Conservation (phyloP, 1,140 invertebrate species). For the Drosophila sechellia region DNA sequence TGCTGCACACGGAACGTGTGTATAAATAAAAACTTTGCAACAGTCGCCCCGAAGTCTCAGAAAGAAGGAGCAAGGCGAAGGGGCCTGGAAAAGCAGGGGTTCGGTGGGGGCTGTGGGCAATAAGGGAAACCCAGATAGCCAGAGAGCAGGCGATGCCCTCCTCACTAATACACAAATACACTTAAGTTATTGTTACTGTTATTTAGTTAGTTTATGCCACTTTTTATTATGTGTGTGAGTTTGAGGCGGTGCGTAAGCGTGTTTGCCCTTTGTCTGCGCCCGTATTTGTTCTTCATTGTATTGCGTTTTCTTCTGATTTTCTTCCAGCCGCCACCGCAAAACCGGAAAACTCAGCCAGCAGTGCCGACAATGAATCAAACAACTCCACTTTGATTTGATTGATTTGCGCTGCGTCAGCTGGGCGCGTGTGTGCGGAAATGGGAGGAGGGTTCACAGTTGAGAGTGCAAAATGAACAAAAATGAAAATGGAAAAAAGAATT, state of each 20-base stretch:
- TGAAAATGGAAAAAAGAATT: slow-evolving; percentile 9
- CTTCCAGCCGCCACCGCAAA: slow-evolving; percentile 35
- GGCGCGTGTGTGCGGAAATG: slow-evolving; percentile 53
- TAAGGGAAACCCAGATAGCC: slow-evolving; percentile 20
- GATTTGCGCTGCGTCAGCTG: slow-evolving; percentile 80
- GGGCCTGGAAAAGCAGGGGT: slow-evolving; percentile 1
- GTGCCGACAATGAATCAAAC: slow-evolving; percentile 53
- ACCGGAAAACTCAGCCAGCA: slow-evolving; percentile 36
- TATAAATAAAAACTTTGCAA: slow-evolving; percentile 82
- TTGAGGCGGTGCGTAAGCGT: slow-evolving; percentile 15
- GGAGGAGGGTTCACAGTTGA: slow-evolving; percentile 18
- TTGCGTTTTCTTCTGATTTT: slow-evolving; percentile 73
- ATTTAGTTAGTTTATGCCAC: slow-evolving; percentile 83
- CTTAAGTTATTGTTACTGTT: slow-evolving; percentile 83
- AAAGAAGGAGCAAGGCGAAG: slow-evolving; percentile 2
- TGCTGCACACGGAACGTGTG: slow-evolving; percentile 65
- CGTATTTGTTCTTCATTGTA: slow-evolving; percentile 79
- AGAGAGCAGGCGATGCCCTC: slow-evolving; percentile 36
- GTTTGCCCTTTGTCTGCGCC: slow-evolving; percentile 65
- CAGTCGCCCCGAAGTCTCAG: slow-evolving; percentile 40
- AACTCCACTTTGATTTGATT: slow-evolving; percentile 79
- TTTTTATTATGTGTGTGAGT: slow-evolving; percentile 66
- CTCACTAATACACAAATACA: slow-evolving; percentile 76
- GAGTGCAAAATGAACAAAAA: slow-evolving; percentile 27
- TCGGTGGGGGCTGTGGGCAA: too few species aligned